phyloP scores from a whole-genome alignment of 2,113 vertebrate species.

The Neotoma lepida region DNA sequence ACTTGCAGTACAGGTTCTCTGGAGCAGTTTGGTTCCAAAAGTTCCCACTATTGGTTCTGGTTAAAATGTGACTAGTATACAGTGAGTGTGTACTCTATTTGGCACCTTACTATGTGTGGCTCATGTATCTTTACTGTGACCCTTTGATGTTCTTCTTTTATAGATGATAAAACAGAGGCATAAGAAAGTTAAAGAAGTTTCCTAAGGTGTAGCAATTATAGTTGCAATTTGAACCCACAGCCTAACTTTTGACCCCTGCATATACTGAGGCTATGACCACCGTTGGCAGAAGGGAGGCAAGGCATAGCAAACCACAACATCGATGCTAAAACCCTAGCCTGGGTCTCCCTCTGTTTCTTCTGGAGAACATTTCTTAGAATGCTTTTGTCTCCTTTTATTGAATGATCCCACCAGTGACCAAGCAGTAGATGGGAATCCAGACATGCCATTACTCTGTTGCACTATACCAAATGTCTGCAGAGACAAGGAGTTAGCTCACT shows the following conservation, averaged over 20 bases:
- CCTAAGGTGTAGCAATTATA: neutral
- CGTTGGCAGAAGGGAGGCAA: neutral
- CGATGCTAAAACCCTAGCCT: neutral
- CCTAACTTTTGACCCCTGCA: neutral
- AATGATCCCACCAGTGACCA: neutral
- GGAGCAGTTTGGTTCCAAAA: neutral
- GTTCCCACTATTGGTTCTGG: neutral
- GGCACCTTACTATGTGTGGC: neutral
- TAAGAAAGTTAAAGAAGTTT: conserved; percentile 30
- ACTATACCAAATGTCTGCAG: neutral
- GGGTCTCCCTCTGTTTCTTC: neutral
- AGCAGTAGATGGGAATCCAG: neutral
- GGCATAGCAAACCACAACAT: neutral
- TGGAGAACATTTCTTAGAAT: neutral
- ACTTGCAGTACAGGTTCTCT: neutral
- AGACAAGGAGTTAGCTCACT: neutral
- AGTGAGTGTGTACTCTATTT: neutral
- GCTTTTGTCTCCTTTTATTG: neutral
- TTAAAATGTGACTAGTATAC: neutral
- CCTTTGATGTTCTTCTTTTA: neutral
- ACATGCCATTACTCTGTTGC: neutral
- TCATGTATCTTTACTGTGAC: neutral
- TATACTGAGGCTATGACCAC: neutral
- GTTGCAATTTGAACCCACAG: neutral
- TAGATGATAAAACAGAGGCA: neutral